Evolutionary conservation across 2,888 invertebrate species (phyloP), one percentile per base, ranked within the genome.

Genomic region (Gryllus longicercus): DNA sequence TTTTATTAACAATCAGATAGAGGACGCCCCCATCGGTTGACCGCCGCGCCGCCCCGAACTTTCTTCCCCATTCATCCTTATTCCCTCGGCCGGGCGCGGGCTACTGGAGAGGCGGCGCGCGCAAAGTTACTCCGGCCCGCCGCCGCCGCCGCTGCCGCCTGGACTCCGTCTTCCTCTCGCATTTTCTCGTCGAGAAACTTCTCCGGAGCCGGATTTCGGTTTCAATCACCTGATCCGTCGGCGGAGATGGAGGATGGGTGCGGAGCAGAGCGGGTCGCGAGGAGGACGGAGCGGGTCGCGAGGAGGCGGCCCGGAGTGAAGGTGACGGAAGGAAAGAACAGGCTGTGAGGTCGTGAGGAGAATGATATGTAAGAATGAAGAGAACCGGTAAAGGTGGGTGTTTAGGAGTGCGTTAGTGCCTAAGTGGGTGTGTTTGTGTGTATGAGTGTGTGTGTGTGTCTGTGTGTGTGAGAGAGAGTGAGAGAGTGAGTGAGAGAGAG

Each of bases 101-200:
- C 38, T 38, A 38, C 38, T 5, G 38, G 38, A 38, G 38, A 38
- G 8, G 8, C 38, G 38, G 38, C 38, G 38, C 25, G 25, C 38
- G 38, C 38, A 8, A 38, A 38, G 38, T 38, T 38, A 38, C n/a
- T 14, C 14, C 8, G 63, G 12, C 4, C 63, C 63, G n/a, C 63
- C 14, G 63, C 63, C 63, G 4, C 1, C 14, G 16, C n/a, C 14
- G 18, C 63, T 10, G 63, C 10, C n/a, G 63, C n/a, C 63, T 11
- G n/a, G 63, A 63, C 63, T 63, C 63, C 63, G 12, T 63, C 63
- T 63, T 63, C 63, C 16, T 63, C 63, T n/a, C 16, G 63, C 14
- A 63, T 63, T 63, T 63, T 63, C 63, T n/a, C 63, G 63, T 63
- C 63, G 63, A 63, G 63, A 63, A 63, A 63, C 63, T 63, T 63